phyloP scores from a whole-genome alignment of 2,888 invertebrate genomes.

The Notocelia uddmanniana region DNA sequence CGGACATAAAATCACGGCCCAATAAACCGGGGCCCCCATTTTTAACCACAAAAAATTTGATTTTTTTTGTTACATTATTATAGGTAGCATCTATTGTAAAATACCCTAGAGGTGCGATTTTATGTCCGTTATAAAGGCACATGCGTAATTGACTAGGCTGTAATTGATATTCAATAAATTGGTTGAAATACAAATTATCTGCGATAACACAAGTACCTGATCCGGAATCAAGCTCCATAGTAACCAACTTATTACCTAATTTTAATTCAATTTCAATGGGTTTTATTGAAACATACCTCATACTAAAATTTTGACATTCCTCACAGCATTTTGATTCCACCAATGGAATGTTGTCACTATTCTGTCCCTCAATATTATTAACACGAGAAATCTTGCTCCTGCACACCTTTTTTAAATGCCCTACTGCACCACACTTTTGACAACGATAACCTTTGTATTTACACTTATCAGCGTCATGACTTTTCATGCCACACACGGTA shows the following conservation, averaged over 20 bases:
- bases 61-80: background rate
- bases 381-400: no score
- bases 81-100: background rate
- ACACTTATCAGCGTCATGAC: no score
- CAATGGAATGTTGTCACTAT: background rate
- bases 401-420: no score
- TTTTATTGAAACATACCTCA: background rate
- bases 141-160: background rate
- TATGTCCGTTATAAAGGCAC: conserved; percentile 16
- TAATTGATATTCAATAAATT: background rate
- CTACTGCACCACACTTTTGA: no score
- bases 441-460: no score
- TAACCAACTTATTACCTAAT: background rate
- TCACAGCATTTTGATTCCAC: background rate
- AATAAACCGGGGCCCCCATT: conserved; percentile 50
- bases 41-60: conserved; percentile 46
- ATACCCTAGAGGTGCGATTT: background rate
- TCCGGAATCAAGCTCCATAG: conserved; percentile 12
- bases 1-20: conserved; percentile 49
- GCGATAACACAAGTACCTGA: background rate
- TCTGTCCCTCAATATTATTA: background rate
- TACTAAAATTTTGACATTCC: conserved; percentile 4
- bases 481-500: no score
- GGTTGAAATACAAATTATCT: background rate
- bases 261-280: background rate